phyloP scores from a whole-genome alignment of 1,140 invertebrate genomes.

The Pogonomyrmex barbatus region DNA sequence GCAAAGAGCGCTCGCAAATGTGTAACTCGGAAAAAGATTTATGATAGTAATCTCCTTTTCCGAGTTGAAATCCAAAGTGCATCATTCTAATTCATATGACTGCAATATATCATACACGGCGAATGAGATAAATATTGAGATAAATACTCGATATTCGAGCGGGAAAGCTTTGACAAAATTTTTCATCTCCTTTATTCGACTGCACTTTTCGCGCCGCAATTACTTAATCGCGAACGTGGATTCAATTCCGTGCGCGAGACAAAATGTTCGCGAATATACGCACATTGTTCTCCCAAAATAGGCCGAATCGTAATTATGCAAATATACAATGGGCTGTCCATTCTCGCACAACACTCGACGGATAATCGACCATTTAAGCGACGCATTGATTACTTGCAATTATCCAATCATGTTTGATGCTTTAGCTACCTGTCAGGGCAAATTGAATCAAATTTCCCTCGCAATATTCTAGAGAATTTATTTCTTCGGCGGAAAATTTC shows the following conservation, averaged over 20 bases:
- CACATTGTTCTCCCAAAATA: constrained; percentile 8
- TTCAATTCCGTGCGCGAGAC: too few relatives aligned
- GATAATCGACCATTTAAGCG: constrained; percentile 42
- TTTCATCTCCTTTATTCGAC: not conserved
- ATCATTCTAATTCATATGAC: constrained; percentile 21
- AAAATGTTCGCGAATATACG: not conserved
- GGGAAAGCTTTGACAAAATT: constrained; percentile 10
- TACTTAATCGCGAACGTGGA: not conserved
- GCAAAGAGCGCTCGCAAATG: not conserved
- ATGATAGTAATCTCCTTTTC: constrained; percentile 39
- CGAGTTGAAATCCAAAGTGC: constrained; percentile 2
- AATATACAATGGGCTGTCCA: constrained; percentile 38
- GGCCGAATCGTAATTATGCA: constrained; percentile 29
- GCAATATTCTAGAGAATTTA: not conserved
- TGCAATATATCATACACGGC: not conserved
- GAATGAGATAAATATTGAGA: constrained; percentile 27
- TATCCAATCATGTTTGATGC: constrained; percentile 28
- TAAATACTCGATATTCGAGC: constrained; percentile 30
- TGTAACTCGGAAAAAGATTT: constrained; percentile 10
- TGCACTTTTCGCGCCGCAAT: not conserved
- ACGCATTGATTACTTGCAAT: constrained; percentile 37
- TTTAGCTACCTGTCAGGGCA: not conserved
- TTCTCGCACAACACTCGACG: not conserved
- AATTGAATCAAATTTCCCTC: constrained; percentile 37
- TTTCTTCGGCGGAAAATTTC: not conserved